A percentile compares a stretch with the other conserved stretches of the same genome.
Conservation (phyloP, 2,797 vertebrate genomes). For the Odontamblyopus lacepedii region DNA sequence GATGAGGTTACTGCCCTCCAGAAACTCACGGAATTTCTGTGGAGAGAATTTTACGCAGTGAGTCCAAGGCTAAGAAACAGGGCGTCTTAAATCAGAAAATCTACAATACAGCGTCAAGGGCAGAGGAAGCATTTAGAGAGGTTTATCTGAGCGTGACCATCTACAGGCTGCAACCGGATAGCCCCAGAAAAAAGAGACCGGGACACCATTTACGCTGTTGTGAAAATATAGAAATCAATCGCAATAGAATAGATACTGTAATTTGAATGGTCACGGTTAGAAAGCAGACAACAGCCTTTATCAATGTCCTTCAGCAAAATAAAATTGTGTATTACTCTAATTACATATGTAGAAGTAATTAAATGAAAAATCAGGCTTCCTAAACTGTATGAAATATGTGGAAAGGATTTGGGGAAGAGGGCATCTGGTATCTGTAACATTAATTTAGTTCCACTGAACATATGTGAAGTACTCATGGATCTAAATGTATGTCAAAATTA, state of each 20-base stretch:
- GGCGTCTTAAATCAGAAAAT: constrained; percentile 53
- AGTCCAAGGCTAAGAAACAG: constrained; percentile 33
- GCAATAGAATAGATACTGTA: neutral
- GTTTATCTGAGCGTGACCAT: constrained; percentile 64
- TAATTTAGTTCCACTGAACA: too few species aligned
- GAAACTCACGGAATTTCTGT: constrained; percentile 98
- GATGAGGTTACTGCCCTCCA: constrained; percentile 98
- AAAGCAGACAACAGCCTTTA: too few species aligned
- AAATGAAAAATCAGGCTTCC: too few species aligned
- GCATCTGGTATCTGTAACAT: too few species aligned
- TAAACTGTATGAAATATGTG: too few species aligned
- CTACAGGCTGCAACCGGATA: constrained; percentile 35
- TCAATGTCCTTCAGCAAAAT: too few species aligned
- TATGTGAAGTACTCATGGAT: too few species aligned
- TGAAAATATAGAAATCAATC: neutral
- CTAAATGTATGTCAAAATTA: too few species aligned
- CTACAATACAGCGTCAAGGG: constrained; percentile 56
- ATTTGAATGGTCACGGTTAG: neutral
- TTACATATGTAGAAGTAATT: too few species aligned
- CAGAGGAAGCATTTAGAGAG: constrained; percentile 51
- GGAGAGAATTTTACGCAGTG: constrained; percentile 72
- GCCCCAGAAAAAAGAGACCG: constrained; percentile 26
- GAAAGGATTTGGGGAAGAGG: too few species aligned
- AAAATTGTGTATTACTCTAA: too few species aligned
- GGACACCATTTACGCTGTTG: neutral